Conservation (phyloP, 2,113 vertebrate genomes). For the Pluvianellus socialis region DNA sequence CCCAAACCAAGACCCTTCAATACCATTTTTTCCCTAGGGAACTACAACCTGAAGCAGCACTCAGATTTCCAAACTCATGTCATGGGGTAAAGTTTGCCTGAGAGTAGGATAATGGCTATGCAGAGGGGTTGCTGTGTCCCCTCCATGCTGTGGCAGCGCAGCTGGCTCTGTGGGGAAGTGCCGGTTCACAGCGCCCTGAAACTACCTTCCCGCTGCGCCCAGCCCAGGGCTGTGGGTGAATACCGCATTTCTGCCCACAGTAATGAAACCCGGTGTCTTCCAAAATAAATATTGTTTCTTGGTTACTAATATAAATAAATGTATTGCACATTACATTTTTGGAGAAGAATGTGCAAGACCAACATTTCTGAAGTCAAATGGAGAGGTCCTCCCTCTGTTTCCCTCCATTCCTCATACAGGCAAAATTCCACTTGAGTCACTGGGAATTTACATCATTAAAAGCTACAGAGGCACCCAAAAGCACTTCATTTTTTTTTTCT, state of each 20-base stretch:
- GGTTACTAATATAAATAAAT: slow-evolving; percentile 55
- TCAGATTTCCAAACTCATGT: background rate
- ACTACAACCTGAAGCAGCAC: background rate
- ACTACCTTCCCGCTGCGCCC: background rate
- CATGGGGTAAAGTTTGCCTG: background rate
- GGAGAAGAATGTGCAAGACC: slow-evolving; percentile 55
- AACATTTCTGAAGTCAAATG: slow-evolving; percentile 30
- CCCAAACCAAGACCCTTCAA: background rate
- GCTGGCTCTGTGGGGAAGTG: background rate
- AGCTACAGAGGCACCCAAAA: background rate
- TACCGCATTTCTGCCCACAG: background rate
- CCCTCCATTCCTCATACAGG: background rate
- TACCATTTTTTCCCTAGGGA: background rate
- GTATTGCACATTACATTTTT: slow-evolving; percentile 43
- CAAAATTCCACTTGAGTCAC: background rate
- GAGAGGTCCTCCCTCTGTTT: slow-evolving; percentile 22
- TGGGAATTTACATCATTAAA: background rate
- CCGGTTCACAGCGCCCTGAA: background rate
- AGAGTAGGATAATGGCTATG: background rate
- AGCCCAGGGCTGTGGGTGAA: background rate
- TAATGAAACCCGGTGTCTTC: background rate
- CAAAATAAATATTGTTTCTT: slow-evolving; percentile 67
- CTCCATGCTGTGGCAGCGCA: rapidly evolving
- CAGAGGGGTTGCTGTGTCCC: background rate
- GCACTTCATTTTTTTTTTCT: background rate